Base-by-base conservation (phyloP, 2,797 vertebrate species). In the Emys orbicularis region DNA sequence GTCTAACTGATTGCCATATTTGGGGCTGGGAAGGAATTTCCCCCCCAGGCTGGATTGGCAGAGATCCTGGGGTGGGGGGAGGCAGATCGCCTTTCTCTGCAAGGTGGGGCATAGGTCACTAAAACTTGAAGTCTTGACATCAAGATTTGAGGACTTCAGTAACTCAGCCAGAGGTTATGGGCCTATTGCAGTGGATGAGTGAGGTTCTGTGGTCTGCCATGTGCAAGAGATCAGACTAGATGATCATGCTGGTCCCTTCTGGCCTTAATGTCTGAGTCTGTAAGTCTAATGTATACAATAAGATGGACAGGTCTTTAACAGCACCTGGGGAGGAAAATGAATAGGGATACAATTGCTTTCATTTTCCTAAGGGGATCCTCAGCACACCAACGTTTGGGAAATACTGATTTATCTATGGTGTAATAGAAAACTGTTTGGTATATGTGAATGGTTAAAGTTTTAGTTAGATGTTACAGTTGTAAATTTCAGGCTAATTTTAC, bases 391-490 rank as follows among this genome's bases (percentile, higher is more conserved):
- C 23, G 6, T 49, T 49, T 77, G 74, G 74, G 27, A 77, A 47
- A 77, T 29, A 53, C 86, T 93, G 92, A 11, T 79, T 18, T 27
- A 5, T 88, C 81, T 34, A 1, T 13, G 31, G 37, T 41, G 31
- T 19, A 68, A 79, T 8, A 52, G 56, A 86, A 47, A 88, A 54
- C 74, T 59, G 57, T 65, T 65, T 85, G 25, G 19, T 86, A 50
- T 86, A 84, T 87, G 53, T 92, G 56, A 81, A 90, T 57, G 31
- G 81, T 86, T 80, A 49, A 25, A 49, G 83, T 79, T 94, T 29
- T 41, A 87, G 74, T 41, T 27, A 23, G 54, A 87, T 57, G 52
- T 65, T 53, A 59, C 50, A 86, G 53, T 74, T 49, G 80, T 49
- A 54, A 91, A 84, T 87, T 19, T 29, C 49, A 84, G 87, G 86